Percentiles rank a stretch among this genome's conserved stretches.
Evolutionary conservation across 2,888 invertebrate species (phyloP).

Genomic region (Cheilosia vernalis): DNA sequence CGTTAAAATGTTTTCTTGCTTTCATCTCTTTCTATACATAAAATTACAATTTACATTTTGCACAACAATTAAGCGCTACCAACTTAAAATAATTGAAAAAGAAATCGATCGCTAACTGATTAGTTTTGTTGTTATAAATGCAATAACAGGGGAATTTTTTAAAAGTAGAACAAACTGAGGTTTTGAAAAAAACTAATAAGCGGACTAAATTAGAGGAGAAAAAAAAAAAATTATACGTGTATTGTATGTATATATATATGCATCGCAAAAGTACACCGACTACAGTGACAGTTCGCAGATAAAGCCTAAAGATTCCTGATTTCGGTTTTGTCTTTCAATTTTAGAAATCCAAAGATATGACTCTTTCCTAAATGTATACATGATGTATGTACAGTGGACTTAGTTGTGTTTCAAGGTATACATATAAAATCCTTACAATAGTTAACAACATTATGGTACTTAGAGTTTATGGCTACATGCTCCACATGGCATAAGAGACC

Average conservation of each 20-base stretch:
- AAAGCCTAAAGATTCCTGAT: slow-evolving; percentile 75
- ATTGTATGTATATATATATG: slow-evolving; percentile 34
- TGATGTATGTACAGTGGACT: slow-evolving; percentile 55
- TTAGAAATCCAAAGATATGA: slow-evolving; percentile 74
- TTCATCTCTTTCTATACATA: slow-evolving; percentile 58
- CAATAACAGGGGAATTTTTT: slow-evolving; percentile 57
- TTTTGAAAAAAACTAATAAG: slow-evolving; percentile 9
- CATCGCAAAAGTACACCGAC: slow-evolving; percentile 47
- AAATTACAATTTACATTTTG: slow-evolving; percentile 62
- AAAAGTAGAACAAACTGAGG: slow-evolving; percentile 27
- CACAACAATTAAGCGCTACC: slow-evolving; percentile 62
- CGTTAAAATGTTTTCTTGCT: slow-evolving; percentile 61
- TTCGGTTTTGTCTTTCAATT: slow-evolving; percentile 74
- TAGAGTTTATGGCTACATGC: slow-evolving; percentile 72
- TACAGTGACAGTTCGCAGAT: slow-evolving; percentile 57
- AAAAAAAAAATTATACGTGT: slow-evolving; percentile 19
- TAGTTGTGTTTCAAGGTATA: slow-evolving; percentile 54
- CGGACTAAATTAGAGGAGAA: slow-evolving; percentile 22
- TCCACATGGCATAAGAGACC: slow-evolving; percentile 72
- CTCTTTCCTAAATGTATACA: slow-evolving; percentile 60
- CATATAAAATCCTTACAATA: slow-evolving; percentile 66
- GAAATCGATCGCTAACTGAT: slow-evolving; percentile 21
- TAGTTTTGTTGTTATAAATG: slow-evolving; percentile 61
- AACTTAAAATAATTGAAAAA: slow-evolving; percentile 40
- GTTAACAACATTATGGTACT: slow-evolving; percentile 62